Evolutionary conservation across 2,888 invertebrate genomes (phyloP), one percentile per base, ranked within the genome.

Genomic region (Nipponacmea schrenckii): DNA sequence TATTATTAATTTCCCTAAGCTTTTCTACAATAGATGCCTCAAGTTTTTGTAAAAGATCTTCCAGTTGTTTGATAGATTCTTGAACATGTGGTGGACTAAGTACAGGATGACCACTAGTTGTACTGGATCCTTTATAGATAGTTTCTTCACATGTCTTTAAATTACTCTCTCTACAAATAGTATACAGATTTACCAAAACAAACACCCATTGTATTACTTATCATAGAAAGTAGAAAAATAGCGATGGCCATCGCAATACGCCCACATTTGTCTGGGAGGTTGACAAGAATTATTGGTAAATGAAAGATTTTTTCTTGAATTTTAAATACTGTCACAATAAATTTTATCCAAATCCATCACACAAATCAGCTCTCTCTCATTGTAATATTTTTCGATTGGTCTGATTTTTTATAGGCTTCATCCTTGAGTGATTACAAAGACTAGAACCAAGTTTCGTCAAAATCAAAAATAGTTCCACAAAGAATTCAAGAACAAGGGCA

Each of bases 71-170:
- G 69, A 84, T 80, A 50, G 79, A 73, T 26, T 82, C 81, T 67
- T 81, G 75, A n/a, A 86, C 71, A 8, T 79, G 78, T 62, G 74
- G 75, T 8, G 85, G 85, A n/a, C 81, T 84, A 72, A 85, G 71
- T 14, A 77, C 69, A 3, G 85, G 85, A 64, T 80, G 80, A 17
- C 86, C 85, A 70, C 78, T 76, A 0, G 78, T 77, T 12, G 84
- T 84, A 68, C 81, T 83, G 1, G 84, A 84, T 2, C 81, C 84
- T 20, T 77, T 77, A 73, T 85, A 86, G 8, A 86, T 74, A 56
- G 78, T 71, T 7, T 75, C 74, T 68, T 84, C 80, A 75, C 83
- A 83, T 8, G 62, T 68, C 17, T 71, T 68, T 64, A 85, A 70
- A 67, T 79, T 79, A 0, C 68, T 68, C 70, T 85, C 85, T 65